phyloP scores from a whole-genome alignment of 2,797 vertebrate species.

The Microchirus variegatus region DNA sequence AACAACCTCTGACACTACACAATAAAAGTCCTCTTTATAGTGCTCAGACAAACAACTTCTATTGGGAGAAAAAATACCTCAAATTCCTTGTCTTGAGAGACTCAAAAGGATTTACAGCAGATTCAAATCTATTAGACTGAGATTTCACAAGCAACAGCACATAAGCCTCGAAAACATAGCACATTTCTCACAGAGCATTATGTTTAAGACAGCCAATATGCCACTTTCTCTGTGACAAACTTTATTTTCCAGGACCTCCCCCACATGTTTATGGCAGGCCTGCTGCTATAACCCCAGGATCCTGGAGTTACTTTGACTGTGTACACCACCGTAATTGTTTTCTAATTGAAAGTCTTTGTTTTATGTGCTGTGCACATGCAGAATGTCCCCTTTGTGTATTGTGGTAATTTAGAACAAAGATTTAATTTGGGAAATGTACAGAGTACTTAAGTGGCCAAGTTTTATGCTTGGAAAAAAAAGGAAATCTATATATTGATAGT shows the following conservation, averaged over 20 bases:
- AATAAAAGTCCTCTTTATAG: background rate
- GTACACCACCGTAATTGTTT: conserved; percentile 13
- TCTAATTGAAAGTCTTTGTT: conserved; percentile 25
- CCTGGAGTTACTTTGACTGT: conserved; percentile 3
- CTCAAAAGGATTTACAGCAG: background rate
- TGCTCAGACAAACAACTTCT: background rate
- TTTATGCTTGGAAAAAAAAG: conserved; percentile 33
- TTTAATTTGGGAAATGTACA: conserved; percentile 49
- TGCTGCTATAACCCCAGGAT: conserved; percentile 3
- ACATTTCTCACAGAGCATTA: background rate
- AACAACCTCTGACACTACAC: background rate
- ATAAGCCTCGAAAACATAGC: background rate
- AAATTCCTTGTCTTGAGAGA: background rate
- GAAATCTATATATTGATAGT: conserved; percentile 39
- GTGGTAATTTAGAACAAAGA: conserved; percentile 28
- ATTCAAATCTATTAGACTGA: background rate
- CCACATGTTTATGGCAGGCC: background rate
- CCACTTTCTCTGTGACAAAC: conserved; percentile 9
- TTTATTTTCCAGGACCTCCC: conserved; percentile 10
- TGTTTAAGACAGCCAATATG: conserved; percentile 1
- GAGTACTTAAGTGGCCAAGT: conserved; percentile 41
- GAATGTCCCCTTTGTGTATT: conserved; percentile 15
- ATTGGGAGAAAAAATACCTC: background rate
- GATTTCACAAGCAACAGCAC: conserved; percentile 4
- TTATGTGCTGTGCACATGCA: conserved; percentile 6